A percentile compares a stretch with the other conserved stretches of the same genome.
These are phyloP conservation scores for Carassius gibelio DNA, from an alignment of 2,113 vertebrate species.

Conservation along the genomic window DNA sequence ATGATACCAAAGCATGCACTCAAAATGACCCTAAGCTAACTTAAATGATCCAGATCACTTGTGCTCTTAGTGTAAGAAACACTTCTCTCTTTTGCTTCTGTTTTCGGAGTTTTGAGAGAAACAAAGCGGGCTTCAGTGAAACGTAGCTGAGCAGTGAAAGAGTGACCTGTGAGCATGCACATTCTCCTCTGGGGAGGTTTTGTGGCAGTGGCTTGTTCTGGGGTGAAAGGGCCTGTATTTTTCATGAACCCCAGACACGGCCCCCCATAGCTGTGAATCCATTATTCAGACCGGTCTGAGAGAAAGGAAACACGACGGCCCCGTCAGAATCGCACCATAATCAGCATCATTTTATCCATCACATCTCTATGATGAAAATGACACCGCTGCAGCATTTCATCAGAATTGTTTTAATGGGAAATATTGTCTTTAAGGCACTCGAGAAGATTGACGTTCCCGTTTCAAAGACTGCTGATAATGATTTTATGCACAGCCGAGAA, in stretches of 20 bases:
- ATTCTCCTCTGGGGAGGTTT: not conserved
- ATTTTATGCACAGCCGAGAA: not conserved
- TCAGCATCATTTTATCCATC: not conserved
- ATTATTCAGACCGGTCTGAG: conserved; percentile 67
- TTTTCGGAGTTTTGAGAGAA: not conserved
- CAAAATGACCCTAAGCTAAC: not conserved
- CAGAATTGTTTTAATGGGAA: not conserved
- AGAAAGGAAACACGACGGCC: conserved; percentile 25
- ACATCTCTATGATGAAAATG: not conserved
- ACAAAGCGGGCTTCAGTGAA: not conserved
- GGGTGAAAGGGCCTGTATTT: conserved; percentile 63
- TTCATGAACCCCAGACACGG: conserved; percentile 65
- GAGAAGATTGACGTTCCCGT: not conserved
- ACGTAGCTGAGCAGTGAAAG: not conserved
- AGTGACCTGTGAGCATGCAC: not conserved
- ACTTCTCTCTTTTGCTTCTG: not conserved
- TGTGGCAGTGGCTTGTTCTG: conserved; percentile 3
- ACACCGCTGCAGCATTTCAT: not conserved
- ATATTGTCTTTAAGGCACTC: not conserved
- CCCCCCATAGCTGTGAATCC: conserved; percentile 59
- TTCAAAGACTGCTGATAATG: not conserved
- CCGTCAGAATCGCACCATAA: not conserved
- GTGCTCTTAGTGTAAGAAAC: not conserved
- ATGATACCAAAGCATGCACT: not conserved
- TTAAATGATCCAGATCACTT: not conserved